A percentile compares a stretch with the other conserved stretches of the same genome.
Evolutionary conservation across 2,888 invertebrate genomes (phyloP).

Genomic region (Pandemis cinnamomeana): DNA sequence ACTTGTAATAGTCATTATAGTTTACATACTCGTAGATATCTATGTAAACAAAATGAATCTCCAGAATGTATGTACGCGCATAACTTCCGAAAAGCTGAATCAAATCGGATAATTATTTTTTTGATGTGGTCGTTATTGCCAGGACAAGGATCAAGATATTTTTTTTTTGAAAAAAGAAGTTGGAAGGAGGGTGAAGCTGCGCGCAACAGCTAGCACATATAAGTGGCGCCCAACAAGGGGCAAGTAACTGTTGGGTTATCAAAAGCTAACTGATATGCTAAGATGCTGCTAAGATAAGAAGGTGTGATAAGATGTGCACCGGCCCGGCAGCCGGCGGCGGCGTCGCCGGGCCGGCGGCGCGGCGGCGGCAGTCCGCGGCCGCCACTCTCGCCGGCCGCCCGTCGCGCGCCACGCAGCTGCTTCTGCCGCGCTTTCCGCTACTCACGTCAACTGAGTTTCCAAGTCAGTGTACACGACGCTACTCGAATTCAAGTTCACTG

Average conservation of each 20-base stretch:
- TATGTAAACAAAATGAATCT: no score
- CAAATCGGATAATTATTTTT: no score
- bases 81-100: no score
- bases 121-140: no score
- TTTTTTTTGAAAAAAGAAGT: no score
- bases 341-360: conserved; percentile 41
- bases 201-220: not conserved
- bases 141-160: no score
- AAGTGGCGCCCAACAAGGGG: conserved; percentile 5
- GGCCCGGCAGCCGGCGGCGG: conserved; percentile 22
- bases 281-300: conserved; percentile 20
- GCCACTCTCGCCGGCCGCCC: conserved; percentile 32
- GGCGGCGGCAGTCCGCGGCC: conserved; percentile 40
- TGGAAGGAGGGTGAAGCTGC: no score
- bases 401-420: conserved; percentile 12
- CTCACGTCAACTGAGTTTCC: not conserved
- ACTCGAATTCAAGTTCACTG: no score
- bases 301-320: conserved; percentile 8
- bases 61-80: no score
- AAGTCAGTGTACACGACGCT: not conserved
- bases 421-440: not conserved
- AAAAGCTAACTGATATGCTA: not conserved
- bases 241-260: not conserved
- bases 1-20: no score
- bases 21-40: no score